Conservation (phyloP, 2,113 vertebrate species). For the Nothocercus nigrocapillus region DNA sequence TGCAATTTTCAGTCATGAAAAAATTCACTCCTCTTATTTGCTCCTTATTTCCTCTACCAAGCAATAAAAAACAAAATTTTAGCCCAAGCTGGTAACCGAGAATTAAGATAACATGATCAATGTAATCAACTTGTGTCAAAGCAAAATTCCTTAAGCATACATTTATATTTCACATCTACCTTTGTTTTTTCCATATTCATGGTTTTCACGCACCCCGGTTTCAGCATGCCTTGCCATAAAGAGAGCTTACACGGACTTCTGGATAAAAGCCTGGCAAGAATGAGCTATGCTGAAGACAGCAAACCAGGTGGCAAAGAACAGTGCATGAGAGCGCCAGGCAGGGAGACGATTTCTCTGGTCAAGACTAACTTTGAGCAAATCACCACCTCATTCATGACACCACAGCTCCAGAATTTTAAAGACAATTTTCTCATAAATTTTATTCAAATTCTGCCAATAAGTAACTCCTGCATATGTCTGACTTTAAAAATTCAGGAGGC, state of each 20-base stretch:
- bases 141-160: neutral
- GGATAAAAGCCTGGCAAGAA: neutral
- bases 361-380: neutral
- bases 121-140: neutral
- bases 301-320: neutral
- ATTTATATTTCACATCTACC: neutral
- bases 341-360: neutral
- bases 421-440: neutral
- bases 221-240: neutral
- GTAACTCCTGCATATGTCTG: neutral
- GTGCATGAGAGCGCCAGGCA: neutral
- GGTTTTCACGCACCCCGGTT: neutral
- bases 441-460: slow-evolving; percentile 1
- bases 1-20: neutral
- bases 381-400: neutral
- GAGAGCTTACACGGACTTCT: neutral
- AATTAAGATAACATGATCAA: neutral
- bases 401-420: neutral
- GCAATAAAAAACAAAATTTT: neutral
- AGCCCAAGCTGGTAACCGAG: neutral
- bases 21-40: neutral
- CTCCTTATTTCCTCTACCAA: neutral
- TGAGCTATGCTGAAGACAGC: neutral
- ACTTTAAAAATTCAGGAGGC: slow-evolving; percentile 43
- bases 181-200: neutral